Evolutionary conservation across 2,888 invertebrate species (phyloP), one percentile per base, ranked within the genome.

Genomic region (Philereme transversata): DNA sequence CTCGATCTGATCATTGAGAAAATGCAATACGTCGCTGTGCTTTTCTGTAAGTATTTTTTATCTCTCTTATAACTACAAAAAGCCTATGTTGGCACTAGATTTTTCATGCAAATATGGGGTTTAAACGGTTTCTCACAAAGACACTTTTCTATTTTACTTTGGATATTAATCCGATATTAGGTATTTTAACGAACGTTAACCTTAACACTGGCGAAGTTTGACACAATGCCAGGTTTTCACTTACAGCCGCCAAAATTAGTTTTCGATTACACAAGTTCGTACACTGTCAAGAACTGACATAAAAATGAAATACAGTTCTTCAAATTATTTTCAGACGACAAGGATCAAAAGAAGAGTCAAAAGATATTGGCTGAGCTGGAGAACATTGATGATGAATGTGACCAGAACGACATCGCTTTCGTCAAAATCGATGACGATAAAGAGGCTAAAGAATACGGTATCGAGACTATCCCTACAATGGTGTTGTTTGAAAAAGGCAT

Each of bases 361-460:
- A 97, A 97, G 86, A 94, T 97, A 61, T 92, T 98, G 67, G 88
- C 93, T 55, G 97, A 97, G 85, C 88, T 98, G 76, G 98, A 98
- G 88, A 97, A 97, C 81, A 98, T 98, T 74, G 98, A 98, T 80
- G 98, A 98, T 79, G 98, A 98, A 82, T 97, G 97, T 86, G 98
- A 98, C 84, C 96, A 97, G 79, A 97, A 98, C 81, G 96, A 96
- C 78, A 97, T 98, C 74, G 97, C 96, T 53, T 98, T 98, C 82
- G 97, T 98, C 5, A 98, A 98, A 87, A 97, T 97, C 76, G 96
- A 97, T 78, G 97, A 98, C 76, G 95, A 96, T 67, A 95, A 95
- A 61, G 97, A 98, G 85, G 97, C 97, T 44, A 97, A 96, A 79
- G 97, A 97, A 82, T 97, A 97, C 83, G 97, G 97, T 65, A 96